phyloP scores from a whole-genome alignment of 2,113 vertebrate genomes.

The Taxidea taxus region DNA sequence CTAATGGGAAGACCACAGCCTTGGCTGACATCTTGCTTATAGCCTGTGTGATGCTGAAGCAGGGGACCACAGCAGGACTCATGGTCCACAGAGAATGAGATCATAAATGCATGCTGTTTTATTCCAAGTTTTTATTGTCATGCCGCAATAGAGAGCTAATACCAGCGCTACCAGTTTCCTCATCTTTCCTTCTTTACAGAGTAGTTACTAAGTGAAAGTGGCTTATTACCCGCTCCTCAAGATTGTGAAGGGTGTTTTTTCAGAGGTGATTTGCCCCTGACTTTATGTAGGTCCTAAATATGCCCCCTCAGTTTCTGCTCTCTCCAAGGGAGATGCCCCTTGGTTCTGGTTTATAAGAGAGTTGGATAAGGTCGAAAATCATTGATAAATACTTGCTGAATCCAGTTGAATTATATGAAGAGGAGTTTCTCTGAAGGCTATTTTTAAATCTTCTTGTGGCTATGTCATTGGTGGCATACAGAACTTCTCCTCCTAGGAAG shows the following conservation, averaged over 20 bases:
- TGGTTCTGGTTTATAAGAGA: neutral
- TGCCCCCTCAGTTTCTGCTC: neutral
- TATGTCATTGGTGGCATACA: neutral
- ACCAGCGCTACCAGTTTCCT: neutral
- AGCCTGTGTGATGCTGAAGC: neutral
- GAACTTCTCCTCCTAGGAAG: conserved; percentile 26
- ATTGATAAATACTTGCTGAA: neutral
- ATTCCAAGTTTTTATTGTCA: neutral
- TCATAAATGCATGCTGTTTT: neutral
- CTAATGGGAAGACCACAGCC: neutral
- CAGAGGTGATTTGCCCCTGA: neutral
- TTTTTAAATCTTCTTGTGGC: conserved; percentile 14
- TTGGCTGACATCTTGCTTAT: neutral
- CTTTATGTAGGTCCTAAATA: neutral
- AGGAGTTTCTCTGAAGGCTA: neutral
- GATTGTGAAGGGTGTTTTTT: neutral
- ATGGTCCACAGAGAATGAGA: neutral
- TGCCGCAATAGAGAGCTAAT: neutral
- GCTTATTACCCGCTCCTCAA: neutral
- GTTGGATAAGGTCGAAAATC: neutral
- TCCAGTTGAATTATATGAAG: neutral
- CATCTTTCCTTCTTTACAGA: neutral
- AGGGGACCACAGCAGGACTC: no score
- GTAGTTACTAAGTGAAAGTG: conserved; percentile 9
- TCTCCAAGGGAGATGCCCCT: neutral